phyloP scores from a whole-genome alignment of 1,140 invertebrate genomes.

The Solenopsis invicta region DNA sequence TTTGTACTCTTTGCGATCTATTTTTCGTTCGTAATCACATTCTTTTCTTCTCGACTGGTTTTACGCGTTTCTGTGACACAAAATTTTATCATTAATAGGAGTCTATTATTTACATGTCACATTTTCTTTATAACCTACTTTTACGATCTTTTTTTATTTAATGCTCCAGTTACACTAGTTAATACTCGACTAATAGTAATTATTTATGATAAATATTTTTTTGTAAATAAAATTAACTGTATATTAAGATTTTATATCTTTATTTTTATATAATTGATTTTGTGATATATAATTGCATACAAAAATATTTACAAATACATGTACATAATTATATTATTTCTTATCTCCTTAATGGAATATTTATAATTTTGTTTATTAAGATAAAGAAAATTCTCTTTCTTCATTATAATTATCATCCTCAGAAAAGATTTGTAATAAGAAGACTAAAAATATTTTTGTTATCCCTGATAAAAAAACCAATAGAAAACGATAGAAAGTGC shows the following conservation, averaged over 20 bases:
- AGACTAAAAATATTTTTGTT: no score
- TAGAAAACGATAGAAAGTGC: no score
- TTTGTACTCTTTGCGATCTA: neutral
- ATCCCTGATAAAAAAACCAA: no score
- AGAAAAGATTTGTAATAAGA: no score
- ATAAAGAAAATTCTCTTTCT: no score
- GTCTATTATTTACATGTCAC: neutral
- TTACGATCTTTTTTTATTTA: neutral
- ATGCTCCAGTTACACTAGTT: neutral
- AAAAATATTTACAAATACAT: neutral
- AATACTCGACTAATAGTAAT: neutral
- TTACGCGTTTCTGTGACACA: neutral
- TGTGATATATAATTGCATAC: neutral
- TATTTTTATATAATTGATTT: no score
- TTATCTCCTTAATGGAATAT: no score
- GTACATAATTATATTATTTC: neutral
- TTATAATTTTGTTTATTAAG: no score
- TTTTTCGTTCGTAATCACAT: conserved; percentile 26
- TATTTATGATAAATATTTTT: neutral
- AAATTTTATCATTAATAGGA: neutral
- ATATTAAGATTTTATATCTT: neutral
- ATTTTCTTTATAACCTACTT: neutral
- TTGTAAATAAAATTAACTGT: neutral
- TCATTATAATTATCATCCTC: no score
- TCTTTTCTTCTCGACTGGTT: neutral